Evolutionary conservation across 2,888 invertebrate species (phyloP), one percentile per base, ranked within the genome.

Genomic region (Therioaphis trifolii): DNA sequence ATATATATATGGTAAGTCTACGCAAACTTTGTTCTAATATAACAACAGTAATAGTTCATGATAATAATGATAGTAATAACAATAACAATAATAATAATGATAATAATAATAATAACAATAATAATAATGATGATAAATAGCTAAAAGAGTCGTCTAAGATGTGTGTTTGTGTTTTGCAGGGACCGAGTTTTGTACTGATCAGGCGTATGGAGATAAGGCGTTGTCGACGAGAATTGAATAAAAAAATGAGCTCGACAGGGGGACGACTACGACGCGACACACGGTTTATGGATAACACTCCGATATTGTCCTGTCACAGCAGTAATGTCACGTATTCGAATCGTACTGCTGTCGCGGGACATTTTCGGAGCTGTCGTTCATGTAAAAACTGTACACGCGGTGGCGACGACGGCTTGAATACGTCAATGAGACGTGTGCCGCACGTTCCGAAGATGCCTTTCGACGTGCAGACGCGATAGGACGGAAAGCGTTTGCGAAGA

Each of bases 221-320:
- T 7, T 35, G 35, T 35, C 35, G 35, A 35, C 7, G 7, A 35
- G 35, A 35, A 35, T 68, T 21, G 52, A 24, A n/a, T n/a, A n/a
- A n/a, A 21, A 12, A n/a, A 24, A 71, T 9, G 11, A 4, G 4
- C 24, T 24, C 24, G 27, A 21, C 29, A 18, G 12, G n/a, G 35
- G 55, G n/a, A 58, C 24, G 18, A 63, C n/a, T n/a, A n/a, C 7
- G 63, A 27, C 29, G 35, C 52, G 52, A 55, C 52, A 27, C 35
- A 78, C 49, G 15, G 91, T 90, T 89, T 90, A 91, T 46, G 79
- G 69, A 80, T 29, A 21, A 46, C 82, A 92, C 93, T 92, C 92
- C 94, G 92, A 96, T 96, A 96, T 96, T 96, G 96, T 96, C 96
- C 95, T 95, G 96, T 96, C 96, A 96, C 96, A 96, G 96, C 96